Base-by-base conservation (phyloP, 2,113 vertebrate genomes). In the Pomatostomus ruficeps region DNA sequence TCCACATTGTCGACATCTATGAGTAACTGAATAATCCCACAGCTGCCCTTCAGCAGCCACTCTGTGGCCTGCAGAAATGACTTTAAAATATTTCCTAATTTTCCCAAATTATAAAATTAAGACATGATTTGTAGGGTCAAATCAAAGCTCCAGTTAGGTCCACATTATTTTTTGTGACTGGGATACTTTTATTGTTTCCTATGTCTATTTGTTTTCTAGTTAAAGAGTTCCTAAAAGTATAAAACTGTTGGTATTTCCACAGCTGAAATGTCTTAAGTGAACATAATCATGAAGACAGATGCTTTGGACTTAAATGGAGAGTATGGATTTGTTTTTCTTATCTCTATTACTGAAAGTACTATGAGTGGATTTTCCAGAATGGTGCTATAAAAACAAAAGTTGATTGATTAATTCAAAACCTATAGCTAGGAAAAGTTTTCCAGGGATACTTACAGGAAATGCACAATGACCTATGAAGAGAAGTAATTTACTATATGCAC, bases 351-450 rank as follows among this genome's bases (percentile, higher is more conserved):
- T 97, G 97, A 98, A 98, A 98, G 91, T 40, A 36, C 52, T 87
- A 95, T 46, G 83, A 97, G 93, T 73, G 48, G 59, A 87, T 97
- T 98, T 98, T 98, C 96, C 96, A 97, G 97, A 96, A 97, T 46
- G 92, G 78, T 83, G 91, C 36, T 93, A 97, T 97, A 97, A 98
- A 98, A 98, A 96, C 94, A 96, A 96, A 97, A 88, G 67, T 54
- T 96, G 96, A 97, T 98, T 97, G 97, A 98, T 98, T 97, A 96
- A 97, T 96, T 96, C 89, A 95, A 87, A 97, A 95, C 73, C 88
- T 91, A 59, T 20, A 76, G 46, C 78, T 93, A 90, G 89, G 88
- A 96, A 97, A 89, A 86, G 28, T 94, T 96, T 96, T 94, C 74
- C 54, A 77, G 62, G 72, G 85, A 84, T 66, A 31, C 67, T 92